Percentiles rank a stretch among this genome's conserved stretches.
phyloP scores from a whole-genome alignment of 2,888 invertebrate genomes.

The Creontiades dilutus region DNA sequence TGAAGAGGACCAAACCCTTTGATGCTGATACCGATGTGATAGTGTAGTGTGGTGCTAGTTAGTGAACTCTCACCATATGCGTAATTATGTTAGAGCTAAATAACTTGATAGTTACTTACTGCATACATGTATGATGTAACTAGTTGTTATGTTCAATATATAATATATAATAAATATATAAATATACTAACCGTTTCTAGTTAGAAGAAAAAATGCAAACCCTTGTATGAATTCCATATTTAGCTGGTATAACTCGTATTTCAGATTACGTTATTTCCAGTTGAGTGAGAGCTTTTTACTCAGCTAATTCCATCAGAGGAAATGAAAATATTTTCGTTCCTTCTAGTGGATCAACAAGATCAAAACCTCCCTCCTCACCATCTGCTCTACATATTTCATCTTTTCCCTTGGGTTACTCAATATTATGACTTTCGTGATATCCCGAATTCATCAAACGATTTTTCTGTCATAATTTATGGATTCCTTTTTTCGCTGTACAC shows the following conservation, averaged over 20 bases:
- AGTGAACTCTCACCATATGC: no score
- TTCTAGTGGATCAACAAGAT: conserved; percentile 17
- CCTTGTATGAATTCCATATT: neutral
- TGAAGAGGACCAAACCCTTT: no score
- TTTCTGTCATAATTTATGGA: neutral
- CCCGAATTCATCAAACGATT: neutral
- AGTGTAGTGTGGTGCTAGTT: no score
- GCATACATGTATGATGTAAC: no score
- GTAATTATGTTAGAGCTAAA: no score
- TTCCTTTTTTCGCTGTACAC: neutral
- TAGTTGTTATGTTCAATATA: no score
- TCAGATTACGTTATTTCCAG: conserved; percentile 48
- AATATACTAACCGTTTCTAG: no score
- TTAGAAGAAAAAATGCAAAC: no score
- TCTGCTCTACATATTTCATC: conserved; percentile 7
- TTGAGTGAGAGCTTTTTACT: conserved; percentile 34
- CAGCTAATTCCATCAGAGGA: conserved; percentile 42
- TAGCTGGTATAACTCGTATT: conserved; percentile 35
- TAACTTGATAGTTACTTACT: no score
- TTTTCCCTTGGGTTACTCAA: neutral
- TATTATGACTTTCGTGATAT: neutral
- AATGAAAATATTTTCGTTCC: conserved; percentile 39
- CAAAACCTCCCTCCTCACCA: neutral
- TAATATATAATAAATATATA: no score
- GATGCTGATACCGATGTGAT: no score